Evolutionary conservation across 2,888 invertebrate species (phyloP).

Genomic region (Conistra vaccinii): DNA sequence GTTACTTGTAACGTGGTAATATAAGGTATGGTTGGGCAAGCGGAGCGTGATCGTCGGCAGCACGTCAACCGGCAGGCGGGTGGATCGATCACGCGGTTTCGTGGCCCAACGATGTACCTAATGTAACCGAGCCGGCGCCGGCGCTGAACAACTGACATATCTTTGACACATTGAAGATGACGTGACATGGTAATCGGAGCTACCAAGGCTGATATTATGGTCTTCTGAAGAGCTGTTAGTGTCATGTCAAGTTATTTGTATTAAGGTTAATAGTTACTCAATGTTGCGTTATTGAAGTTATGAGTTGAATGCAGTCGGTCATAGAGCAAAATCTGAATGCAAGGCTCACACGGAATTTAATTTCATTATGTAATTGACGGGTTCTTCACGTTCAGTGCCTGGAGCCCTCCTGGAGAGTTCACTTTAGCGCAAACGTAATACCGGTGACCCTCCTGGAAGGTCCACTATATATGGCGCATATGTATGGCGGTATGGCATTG

Average conservation of each 20-base stretch:
- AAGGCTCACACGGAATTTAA: constrained; percentile 3
- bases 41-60: constrained; percentile 58
- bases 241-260: constrained; percentile 32
- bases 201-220: constrained; percentile 42
- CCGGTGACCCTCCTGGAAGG: no score
- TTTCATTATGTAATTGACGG: neutral
- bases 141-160: constrained; percentile 22
- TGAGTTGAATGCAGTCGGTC: constrained; percentile 5
- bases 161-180: constrained; percentile 50
- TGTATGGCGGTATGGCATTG: no score
- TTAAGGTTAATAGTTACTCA: constrained; percentile 18
- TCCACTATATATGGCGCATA: no score
- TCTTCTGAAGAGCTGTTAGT: constrained; percentile 37
- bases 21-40: constrained; percentile 52
- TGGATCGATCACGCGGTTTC: constrained; percentile 40
- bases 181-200: constrained; percentile 52
- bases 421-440: no score
- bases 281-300: constrained; percentile 16
- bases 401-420: no score
- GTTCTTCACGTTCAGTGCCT: neutral
- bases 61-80: constrained; percentile 55
- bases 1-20: constrained; percentile 45
- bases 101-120: constrained; percentile 12
- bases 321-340: neutral
- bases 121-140: constrained; percentile 22